Evolutionary conservation across 2,797 vertebrate genomes (phyloP).

Genomic region (Girardinus metallicus): DNA sequence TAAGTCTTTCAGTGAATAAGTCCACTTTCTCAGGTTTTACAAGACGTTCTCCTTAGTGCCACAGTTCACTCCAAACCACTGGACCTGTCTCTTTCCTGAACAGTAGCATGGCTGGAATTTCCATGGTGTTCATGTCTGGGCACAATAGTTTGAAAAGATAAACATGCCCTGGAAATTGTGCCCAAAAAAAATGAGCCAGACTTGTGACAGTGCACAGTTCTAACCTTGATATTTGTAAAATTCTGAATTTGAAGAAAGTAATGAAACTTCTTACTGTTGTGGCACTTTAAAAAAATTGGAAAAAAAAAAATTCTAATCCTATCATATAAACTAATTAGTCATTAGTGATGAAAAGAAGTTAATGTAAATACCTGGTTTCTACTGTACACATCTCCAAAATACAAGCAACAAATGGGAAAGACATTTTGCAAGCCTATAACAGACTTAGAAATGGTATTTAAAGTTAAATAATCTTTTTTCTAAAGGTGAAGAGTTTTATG

Average conservation of each 20-base stretch:
- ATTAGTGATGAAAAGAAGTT: background rate
- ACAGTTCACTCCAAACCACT: background rate
- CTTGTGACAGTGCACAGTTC: background rate
- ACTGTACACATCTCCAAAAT: background rate
- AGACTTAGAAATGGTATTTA: background rate
- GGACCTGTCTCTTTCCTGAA: background rate
- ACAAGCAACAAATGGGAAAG: background rate
- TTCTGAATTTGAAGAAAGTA: too few relatives aligned
- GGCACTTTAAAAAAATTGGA: background rate
- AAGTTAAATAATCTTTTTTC: background rate
- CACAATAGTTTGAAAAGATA: background rate
- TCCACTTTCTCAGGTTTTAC: background rate
- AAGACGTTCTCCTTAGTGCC: background rate
- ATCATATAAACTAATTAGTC: too few relatives aligned
- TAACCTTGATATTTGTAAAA: background rate
- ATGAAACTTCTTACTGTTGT: background rate
- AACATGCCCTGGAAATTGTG: background rate
- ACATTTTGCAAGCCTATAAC: background rate
- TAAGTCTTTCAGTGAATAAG: background rate
- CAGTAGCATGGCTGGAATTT: background rate
- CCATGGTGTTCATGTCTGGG: background rate
- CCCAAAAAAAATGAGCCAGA: background rate
- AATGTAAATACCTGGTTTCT: background rate
- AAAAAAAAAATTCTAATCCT: too few relatives aligned
- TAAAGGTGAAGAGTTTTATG: background rate